phyloP scores from a whole-genome alignment of 53 echinoderm and acorn worm species.

The Echinarachnius parma region DNA sequence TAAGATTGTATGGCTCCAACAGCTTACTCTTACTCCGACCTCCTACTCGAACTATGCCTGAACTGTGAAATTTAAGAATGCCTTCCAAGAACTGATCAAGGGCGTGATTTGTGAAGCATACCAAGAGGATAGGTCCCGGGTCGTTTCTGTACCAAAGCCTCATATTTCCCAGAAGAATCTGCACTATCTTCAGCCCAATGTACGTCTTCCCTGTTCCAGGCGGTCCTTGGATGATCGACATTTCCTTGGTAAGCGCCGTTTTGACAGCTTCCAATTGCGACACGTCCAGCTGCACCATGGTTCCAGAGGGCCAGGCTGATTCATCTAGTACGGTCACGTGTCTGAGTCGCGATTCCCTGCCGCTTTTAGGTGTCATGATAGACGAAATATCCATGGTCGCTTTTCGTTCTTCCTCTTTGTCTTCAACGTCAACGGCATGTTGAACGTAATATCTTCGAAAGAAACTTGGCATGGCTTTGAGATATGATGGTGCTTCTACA shows the following conservation, averaged over 20 bases:
- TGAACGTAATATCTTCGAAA: no score
- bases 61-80: conserved; percentile 41
- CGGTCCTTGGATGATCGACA: conserved; percentile 91
- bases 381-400: neutral
- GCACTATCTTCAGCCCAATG: conserved; percentile 83
- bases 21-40: conserved; percentile 55
- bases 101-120: conserved; percentile 91
- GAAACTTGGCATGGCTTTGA: conserved; percentile 1
- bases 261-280: conserved; percentile 71
- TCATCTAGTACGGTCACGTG: conserved; percentile 13
- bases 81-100: conserved; percentile 95
- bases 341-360: no score
- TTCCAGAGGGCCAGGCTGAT: conserved; percentile 58
- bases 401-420: no score
- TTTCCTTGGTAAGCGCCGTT: conserved; percentile 75
- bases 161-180: conserved; percentile 60
- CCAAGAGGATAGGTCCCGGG: conserved; percentile 65
- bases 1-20: conserved; percentile 1
- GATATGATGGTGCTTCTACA: conserved; percentile 52
- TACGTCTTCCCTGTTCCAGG: conserved; percentile 95
- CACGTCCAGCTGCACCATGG: conserved; percentile 58
- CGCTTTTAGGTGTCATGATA: no score
- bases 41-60: conserved; percentile 64
- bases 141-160: conserved; percentile 31
- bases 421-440: no score